Percentiles rank a stretch among this genome's conserved stretches.
Conservation (phyloP, 2,797 vertebrate species). For the Pampus argenteus region DNA sequence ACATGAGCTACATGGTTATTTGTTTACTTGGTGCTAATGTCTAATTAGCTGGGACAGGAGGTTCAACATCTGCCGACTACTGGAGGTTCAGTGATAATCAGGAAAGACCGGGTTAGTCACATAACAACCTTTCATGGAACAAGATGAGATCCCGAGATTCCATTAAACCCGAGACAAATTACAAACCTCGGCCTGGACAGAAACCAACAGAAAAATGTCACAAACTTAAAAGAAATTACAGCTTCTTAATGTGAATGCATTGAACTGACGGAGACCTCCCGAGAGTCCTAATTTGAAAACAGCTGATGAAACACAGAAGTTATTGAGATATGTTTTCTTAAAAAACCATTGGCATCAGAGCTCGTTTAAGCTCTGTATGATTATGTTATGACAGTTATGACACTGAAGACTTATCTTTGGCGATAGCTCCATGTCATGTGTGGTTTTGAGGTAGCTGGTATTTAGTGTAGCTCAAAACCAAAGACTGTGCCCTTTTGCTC, state of each 20-base stretch:
- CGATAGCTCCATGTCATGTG: conserved; percentile 54
- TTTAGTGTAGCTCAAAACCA: conserved; percentile 66
- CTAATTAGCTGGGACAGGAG: not conserved
- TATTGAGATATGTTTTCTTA: conserved; percentile 39
- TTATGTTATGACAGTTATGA: conserved; percentile 70
- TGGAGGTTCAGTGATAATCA: conserved; percentile 16
- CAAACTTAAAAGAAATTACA: conserved; percentile 1
- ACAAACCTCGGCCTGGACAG: conserved; percentile 19
- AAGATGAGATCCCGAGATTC: conserved; percentile 8
- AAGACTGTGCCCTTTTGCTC: conserved; percentile 60
- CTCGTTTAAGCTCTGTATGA: conserved; percentile 55
- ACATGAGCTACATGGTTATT: not conserved
- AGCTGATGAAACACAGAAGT: conserved; percentile 48
- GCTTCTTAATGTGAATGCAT: conserved; percentile 13
- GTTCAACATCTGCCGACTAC: conserved; percentile 24
- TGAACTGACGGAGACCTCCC: conserved; percentile 20
- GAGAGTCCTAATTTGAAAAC: conserved; percentile 11
- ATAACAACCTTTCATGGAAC: conserved; percentile 5
- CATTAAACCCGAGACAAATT: conserved; percentile 35
- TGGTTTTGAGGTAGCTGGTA: conserved; percentile 70
- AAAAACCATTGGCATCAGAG: conserved; percentile 37
- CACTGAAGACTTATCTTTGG: conserved; percentile 73
- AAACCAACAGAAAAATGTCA: conserved; percentile 21
- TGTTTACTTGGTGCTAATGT: conserved; percentile 21
- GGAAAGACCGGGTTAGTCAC: conserved; percentile 1